A percentile compares a stretch with the other conserved stretches of the same genome.
Conservation (phyloP, 2,797 vertebrate species). For the Megaceryle alcyon region DNA sequence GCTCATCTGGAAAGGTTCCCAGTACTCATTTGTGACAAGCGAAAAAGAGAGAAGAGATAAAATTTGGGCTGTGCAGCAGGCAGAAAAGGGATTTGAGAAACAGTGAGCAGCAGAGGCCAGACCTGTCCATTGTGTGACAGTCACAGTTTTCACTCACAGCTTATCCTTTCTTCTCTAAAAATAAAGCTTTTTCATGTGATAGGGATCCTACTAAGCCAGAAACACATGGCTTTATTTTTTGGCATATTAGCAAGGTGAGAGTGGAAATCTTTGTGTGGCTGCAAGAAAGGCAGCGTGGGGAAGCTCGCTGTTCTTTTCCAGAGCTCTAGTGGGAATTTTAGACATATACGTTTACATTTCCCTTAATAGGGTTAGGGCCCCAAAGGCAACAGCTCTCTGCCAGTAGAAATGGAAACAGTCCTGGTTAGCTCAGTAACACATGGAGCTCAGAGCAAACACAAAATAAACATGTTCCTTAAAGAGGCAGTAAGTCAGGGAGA, state of each 20-base stretch:
- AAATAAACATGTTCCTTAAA: constrained; percentile 55
- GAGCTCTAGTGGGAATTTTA: constrained; percentile 46
- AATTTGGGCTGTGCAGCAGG: constrained; percentile 1
- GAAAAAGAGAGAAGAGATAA: background rate
- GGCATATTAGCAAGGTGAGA: constrained; percentile 17
- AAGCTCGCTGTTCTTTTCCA: background rate
- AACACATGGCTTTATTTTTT: background rate
- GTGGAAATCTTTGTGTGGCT: constrained; percentile 4
- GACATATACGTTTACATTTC: constrained; percentile 22
- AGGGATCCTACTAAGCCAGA: constrained; percentile 16
- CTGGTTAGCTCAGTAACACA: background rate
- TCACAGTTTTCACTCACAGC: constrained; percentile 5
- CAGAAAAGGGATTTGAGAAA: constrained; percentile 9
- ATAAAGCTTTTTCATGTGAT: constrained; percentile 15
- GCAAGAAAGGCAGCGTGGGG: background rate
- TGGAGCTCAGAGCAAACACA: constrained; percentile 27
- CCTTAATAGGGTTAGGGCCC: constrained; percentile 31
- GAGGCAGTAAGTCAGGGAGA: constrained; percentile 27
- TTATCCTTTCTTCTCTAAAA: constrained; percentile 49
- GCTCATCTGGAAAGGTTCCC: constrained; percentile 18
- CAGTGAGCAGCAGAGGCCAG: background rate
- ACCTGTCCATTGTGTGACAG: constrained; percentile 18
- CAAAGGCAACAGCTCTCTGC: constrained; percentile 40
- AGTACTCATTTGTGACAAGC: background rate
- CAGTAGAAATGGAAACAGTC: background rate